Evolutionary conservation across 1,140 invertebrate genomes (phyloP).

Genomic region (Lepidurus couesii): DNA sequence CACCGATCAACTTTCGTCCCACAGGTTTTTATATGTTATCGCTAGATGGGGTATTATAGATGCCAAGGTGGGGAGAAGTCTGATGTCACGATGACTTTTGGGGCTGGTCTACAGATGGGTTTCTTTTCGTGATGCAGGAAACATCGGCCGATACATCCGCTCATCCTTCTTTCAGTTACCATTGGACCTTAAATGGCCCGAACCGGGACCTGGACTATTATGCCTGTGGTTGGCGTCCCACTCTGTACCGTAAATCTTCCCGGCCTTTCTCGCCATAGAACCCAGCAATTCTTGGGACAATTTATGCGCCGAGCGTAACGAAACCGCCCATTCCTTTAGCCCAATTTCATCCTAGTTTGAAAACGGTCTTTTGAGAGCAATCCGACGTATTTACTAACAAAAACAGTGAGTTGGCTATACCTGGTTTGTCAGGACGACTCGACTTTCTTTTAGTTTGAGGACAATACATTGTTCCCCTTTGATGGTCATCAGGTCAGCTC

Average conservation of each 20-base stretch:
- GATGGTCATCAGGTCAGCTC: constrained; percentile 72
- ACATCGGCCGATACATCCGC: too few species aligned
- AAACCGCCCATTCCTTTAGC: constrained; percentile 89
- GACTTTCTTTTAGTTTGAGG: constrained; percentile 76
- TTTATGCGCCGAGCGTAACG: constrained; percentile 83
- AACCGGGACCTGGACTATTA: constrained; percentile 28
- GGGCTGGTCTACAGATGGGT: not conserved
- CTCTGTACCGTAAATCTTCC: constrained; percentile 89
- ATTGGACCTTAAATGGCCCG: not conserved
- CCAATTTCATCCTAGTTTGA: constrained; percentile 81
- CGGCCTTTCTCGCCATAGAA: constrained; percentile 92
- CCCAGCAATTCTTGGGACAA: constrained; percentile 83
- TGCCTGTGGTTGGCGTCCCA: constrained; percentile 41
- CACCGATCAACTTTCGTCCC: not conserved
- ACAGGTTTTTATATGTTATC: not conserved
- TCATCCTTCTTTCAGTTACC: not conserved
- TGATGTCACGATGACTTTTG: not conserved
- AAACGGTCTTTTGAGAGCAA: constrained; percentile 35
- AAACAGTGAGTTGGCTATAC: constrained; percentile 50
- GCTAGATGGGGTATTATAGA: not conserved
- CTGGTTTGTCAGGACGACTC: constrained; percentile 87
- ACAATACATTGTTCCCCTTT: constrained; percentile 94
- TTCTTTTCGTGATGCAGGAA: not conserved
- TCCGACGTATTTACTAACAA: not conserved
- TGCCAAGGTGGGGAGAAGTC: not conserved